Percentiles rank a stretch among this genome's conserved stretches.
Evolutionary conservation across 2,888 invertebrate species (phyloP).

Genomic region (Torymus tubicola): DNA sequence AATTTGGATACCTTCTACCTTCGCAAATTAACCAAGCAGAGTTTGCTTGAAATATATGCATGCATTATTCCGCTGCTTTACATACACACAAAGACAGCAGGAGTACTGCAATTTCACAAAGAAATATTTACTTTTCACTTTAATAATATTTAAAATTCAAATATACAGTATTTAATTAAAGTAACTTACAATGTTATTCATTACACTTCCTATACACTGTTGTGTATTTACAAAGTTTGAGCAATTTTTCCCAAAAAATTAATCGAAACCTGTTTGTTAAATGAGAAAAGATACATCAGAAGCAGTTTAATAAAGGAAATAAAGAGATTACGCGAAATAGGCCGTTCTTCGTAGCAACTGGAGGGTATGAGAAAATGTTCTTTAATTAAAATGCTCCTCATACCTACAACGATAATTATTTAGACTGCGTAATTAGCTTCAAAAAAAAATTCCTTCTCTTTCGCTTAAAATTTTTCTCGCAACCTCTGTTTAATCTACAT

Average conservation of each 20-base stretch:
- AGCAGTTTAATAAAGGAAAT: constrained; percentile 30
- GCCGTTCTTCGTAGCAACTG: background rate
- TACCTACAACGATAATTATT: constrained; percentile 29
- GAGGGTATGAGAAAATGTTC: constrained; percentile 21
- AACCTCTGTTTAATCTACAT: background rate
- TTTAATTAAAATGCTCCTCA: constrained; percentile 51
- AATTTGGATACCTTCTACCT: background rate
- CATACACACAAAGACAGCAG: constrained; percentile 3
- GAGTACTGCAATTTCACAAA: too few species aligned
- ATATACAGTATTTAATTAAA: too few species aligned
- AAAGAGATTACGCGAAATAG: constrained; percentile 12
- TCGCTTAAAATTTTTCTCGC: background rate
- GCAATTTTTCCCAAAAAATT: background rate
- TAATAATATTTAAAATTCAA: too few species aligned
- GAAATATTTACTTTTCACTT: too few species aligned
- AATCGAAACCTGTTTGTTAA: background rate
- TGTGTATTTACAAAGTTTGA: too few species aligned
- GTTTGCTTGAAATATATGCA: constrained; percentile 5
- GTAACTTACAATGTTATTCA: too few species aligned
- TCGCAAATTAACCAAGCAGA: constrained; percentile 1
- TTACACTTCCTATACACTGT: too few species aligned
- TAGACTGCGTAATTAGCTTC: constrained; percentile 18
- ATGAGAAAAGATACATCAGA: background rate
- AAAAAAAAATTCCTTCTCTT: constrained; percentile 21
- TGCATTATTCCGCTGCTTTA: constrained; percentile 20